phyloP scores from a whole-genome alignment of 2,113 vertebrate species.

The Alouatta palliata region DNA sequence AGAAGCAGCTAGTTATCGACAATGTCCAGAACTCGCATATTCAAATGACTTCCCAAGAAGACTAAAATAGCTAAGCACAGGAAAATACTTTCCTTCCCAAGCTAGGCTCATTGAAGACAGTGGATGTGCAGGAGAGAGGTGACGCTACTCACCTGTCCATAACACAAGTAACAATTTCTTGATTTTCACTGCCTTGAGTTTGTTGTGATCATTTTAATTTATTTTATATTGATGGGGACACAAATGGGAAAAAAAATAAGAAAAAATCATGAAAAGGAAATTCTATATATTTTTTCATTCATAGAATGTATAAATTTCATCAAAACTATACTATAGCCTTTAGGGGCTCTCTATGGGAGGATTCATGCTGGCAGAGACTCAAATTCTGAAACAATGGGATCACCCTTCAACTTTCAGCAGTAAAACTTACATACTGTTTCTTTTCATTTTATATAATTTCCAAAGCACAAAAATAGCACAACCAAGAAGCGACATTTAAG shows the following conservation, averaged over 20 bases:
- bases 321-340: background rate
- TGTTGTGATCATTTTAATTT: background rate
- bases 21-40: background rate
- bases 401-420: background rate
- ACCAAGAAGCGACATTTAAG: background rate
- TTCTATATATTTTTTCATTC: background rate
- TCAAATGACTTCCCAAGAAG: background rate
- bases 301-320: background rate
- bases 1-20: background rate
- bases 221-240: background rate
- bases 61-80: background rate
- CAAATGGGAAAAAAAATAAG: background rate
- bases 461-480: background rate
- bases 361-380: background rate
- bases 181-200: background rate
- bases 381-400: background rate
- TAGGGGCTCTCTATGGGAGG: background rate
- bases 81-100: background rate
- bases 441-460: background rate
- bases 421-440: background rate
- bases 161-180: background rate
- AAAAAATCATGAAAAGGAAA: background rate
- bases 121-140: fast-evolving
- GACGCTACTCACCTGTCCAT: background rate
- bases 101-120: background rate